phyloP scores from a whole-genome alignment of 2,797 vertebrate species.

The Coregonus sp. region DNA sequence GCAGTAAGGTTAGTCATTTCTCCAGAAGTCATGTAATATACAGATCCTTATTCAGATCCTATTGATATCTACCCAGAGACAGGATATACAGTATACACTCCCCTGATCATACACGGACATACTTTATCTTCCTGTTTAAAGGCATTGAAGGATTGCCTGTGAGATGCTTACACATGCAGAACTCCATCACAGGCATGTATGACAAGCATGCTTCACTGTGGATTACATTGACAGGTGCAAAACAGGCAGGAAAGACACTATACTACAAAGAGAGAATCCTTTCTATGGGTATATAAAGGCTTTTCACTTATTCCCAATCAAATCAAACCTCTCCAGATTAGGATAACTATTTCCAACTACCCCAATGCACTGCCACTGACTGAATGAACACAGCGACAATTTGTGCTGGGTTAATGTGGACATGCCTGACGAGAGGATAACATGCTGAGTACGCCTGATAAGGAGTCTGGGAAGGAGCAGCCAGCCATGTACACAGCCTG shows the following conservation, averaged over 20 bases:
- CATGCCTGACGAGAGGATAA: neutral
- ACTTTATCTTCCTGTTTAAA: constrained; percentile 12
- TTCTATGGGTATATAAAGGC: neutral
- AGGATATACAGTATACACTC: neutral
- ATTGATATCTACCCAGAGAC: constrained; percentile 20
- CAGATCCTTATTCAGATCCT: constrained; percentile 9
- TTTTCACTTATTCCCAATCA: neutral
- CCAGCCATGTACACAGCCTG: neutral
- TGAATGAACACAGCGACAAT: constrained; percentile 21
- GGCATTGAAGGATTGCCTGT: constrained; percentile 15
- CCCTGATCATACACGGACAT: neutral
- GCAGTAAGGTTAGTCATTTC: too few relatives aligned
- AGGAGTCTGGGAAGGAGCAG: neutral
- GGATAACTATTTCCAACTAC: neutral
- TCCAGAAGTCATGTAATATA: too few relatives aligned
- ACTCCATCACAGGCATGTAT: neutral
- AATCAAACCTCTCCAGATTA: constrained; percentile 6
- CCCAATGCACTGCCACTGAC: constrained; percentile 7
- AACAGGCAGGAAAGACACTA: neutral
- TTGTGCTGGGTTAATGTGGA: constrained; percentile 13
- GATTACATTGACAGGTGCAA: constrained; percentile 1
- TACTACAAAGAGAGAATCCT: too few relatives aligned
- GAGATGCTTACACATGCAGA: constrained; percentile 10
- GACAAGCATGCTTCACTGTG: neutral
- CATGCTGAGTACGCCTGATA: neutral